Evolutionary conservation across 2,113 vertebrate genomes (phyloP).

Genomic region (Oncorhynchus clarkii): DNA sequence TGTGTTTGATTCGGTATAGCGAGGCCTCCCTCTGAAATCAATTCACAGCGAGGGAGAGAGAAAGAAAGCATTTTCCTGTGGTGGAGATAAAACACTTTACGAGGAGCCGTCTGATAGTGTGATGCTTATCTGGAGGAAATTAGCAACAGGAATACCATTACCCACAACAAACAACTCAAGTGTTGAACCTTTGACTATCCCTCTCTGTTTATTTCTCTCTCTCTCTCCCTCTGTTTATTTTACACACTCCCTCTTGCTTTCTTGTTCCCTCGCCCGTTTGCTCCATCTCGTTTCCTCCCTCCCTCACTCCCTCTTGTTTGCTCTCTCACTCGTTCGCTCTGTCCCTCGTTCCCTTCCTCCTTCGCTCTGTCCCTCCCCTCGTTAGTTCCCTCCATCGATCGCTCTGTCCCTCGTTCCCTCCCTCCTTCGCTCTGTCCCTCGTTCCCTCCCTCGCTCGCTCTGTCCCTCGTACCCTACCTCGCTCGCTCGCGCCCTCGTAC

Average conservation of each 20-base stretch:
- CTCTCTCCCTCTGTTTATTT: constrained; percentile 15
- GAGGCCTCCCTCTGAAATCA: constrained; percentile 48
- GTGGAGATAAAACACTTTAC: constrained; percentile 73
- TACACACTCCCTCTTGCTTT: constrained; percentile 17
- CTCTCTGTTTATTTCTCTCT: not conserved
- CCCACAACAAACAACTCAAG: constrained; percentile 74
- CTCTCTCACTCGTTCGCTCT: constrained; percentile 24
- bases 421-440: too few relatives aligned
- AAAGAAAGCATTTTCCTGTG: constrained; percentile 66
- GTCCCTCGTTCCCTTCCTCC: not conserved
- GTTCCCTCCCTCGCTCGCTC: too few relatives aligned
- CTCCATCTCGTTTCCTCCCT: not conserved
- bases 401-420: too few relatives aligned
- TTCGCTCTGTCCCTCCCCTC: too few relatives aligned
- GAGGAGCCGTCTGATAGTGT: constrained; percentile 62
- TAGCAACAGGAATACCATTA: constrained; percentile 68
- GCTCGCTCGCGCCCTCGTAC: too few relatives aligned
- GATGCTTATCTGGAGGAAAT: constrained; percentile 77
- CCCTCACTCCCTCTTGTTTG: not conserved
- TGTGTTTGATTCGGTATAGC: too few relatives aligned
- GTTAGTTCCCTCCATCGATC: too few relatives aligned
- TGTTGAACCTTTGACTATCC: constrained; percentile 46
- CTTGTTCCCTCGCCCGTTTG: not conserved
- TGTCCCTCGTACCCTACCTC: too few relatives aligned
- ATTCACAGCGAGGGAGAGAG: constrained; percentile 54